phyloP scores from a whole-genome alignment of 2,797 vertebrate genomes.

The Myotis vivesi region DNA sequence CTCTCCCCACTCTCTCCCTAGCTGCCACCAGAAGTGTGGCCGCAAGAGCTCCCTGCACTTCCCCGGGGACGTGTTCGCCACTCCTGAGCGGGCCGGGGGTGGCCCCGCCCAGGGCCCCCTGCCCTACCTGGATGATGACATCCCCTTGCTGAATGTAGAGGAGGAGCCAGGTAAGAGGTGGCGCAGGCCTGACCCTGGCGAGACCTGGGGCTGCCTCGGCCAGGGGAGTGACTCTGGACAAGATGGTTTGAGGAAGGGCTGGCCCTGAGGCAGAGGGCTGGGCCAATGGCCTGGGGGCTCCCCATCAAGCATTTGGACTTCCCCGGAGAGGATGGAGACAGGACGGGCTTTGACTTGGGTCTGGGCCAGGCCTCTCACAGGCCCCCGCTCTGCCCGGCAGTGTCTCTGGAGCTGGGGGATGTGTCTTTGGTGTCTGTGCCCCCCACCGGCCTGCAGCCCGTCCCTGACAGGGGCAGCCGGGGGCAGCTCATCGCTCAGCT shows the following conservation, averaged over 20 bases:
- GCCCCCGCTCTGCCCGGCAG: slow-evolving; percentile 79
- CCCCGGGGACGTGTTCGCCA: slow-evolving; percentile 80
- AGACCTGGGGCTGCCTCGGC: neutral
- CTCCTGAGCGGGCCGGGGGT: slow-evolving; percentile 43
- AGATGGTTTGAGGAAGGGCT: neutral
- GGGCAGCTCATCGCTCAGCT: slow-evolving; percentile 91
- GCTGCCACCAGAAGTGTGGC: slow-evolving; percentile 84
- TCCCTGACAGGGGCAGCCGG: slow-evolving; percentile 78
- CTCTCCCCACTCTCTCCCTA: slow-evolving; percentile 48
- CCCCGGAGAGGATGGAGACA: fast-evolving
- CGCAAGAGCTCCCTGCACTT: slow-evolving; percentile 80
- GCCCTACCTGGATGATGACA: slow-evolving; percentile 96
- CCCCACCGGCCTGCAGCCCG: slow-evolving; percentile 83
- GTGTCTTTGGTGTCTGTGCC: slow-evolving; percentile 91
- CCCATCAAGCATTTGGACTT: neutral
- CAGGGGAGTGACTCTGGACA: neutral
- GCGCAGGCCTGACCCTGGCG: fast-evolving
- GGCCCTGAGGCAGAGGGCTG: neutral
- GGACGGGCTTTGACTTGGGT: neutral
- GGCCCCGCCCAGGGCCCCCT: slow-evolving; percentile 85
- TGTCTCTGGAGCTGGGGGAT: slow-evolving; percentile 87
- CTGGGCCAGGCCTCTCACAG: neutral
- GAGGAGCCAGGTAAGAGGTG: slow-evolving; percentile 90
- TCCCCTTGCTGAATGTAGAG: slow-evolving; percentile 93
- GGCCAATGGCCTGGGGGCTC: neutral